Evolutionary conservation across 2,113 vertebrate genomes (phyloP).

Genomic region (Bubo blakistoni): DNA sequence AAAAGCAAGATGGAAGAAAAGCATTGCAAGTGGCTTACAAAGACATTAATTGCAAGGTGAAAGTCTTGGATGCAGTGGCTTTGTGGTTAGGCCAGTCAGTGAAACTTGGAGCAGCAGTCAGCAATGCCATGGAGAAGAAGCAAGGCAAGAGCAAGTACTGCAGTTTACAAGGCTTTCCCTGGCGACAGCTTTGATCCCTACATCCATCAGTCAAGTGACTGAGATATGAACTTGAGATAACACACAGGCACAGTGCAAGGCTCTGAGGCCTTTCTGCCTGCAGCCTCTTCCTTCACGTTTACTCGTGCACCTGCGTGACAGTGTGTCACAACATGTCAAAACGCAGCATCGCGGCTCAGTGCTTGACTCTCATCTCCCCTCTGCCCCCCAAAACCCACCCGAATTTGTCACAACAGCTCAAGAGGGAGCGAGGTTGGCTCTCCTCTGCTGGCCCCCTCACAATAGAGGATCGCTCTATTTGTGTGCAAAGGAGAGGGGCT

Average conservation of each 20-base stretch:
- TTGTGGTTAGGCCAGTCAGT: neutral
- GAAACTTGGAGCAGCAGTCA: neutral
- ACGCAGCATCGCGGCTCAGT: neutral
- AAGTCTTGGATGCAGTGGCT: neutral
- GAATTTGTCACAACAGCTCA: neutral
- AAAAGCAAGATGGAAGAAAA: neutral
- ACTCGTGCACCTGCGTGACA: neutral
- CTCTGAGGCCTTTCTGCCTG: neutral
- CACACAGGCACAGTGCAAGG: neutral
- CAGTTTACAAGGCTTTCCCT: neutral
- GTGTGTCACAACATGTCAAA: neutral
- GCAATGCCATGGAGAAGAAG: neutral
- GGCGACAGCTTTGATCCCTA: neutral
- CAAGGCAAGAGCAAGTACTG: neutral
- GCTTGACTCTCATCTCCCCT: neutral
- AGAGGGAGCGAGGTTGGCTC: neutral
- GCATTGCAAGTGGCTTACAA: neutral
- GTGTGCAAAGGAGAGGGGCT: slow-evolving; percentile 41
- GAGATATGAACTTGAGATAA: neutral
- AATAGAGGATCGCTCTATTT: slow-evolving; percentile 32
- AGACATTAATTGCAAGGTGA: neutral
- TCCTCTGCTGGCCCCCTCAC: neutral
- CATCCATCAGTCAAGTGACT: rapidly evolving
- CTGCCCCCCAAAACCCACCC: neutral
- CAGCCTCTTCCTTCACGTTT: neutral